These are phyloP conservation scores for Fregetta grallaria DNA, from an alignment of 2,113 vertebrate genomes.

Conservation along the genomic window DNA sequence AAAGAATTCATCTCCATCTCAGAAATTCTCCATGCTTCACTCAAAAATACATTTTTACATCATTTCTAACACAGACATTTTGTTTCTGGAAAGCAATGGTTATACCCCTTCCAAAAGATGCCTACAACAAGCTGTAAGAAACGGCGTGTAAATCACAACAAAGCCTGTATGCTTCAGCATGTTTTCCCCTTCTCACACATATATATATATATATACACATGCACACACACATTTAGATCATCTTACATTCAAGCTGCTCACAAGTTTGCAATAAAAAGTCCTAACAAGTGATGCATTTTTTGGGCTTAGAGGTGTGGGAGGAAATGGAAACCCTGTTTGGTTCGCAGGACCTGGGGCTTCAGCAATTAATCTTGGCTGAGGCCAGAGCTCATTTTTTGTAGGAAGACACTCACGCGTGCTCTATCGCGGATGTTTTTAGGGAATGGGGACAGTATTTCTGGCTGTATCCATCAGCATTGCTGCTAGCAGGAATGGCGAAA, in stretches of 20 bases:
- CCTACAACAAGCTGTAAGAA: not conserved
- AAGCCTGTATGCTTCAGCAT: not conserved
- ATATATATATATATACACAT: not conserved
- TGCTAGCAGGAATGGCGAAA: not conserved
- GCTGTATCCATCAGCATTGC: not conserved
- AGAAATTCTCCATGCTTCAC: not conserved
- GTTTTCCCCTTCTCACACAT: not conserved
- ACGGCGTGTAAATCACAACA: not conserved
- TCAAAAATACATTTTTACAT: not conserved
- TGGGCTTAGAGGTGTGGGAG: not conserved
- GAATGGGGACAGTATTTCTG: not conserved
- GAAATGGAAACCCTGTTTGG: not conserved
- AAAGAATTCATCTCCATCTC: not conserved
- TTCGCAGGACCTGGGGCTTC: not conserved
- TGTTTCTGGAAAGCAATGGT: not conserved
- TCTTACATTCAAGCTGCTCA: not conserved
- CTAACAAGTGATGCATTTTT: not conserved
- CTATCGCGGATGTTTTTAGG: not conserved
- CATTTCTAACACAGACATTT: not conserved
- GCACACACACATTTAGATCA: not conserved
- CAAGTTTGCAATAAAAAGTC: not conserved
- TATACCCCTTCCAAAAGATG: not conserved
- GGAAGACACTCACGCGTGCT: not conserved
- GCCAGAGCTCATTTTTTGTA: not conserved
- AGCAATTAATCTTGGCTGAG: not conserved